These are phyloP conservation scores for Elephas maximus DNA, from an alignment of 2,113 vertebrate species.

Conservation along the genomic window DNA sequence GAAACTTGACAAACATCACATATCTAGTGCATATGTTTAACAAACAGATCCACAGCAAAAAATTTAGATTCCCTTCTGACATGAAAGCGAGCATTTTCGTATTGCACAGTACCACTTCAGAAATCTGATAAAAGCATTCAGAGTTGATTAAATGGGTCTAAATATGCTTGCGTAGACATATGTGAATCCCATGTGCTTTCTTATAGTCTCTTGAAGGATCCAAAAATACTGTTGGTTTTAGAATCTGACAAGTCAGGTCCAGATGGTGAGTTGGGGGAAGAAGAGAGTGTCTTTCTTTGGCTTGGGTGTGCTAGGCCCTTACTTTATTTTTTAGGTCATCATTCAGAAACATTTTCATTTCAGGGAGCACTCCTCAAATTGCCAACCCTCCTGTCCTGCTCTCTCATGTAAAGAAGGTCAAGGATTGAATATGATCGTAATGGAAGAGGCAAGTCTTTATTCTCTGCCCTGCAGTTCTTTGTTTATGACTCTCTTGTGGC, in stretches of 20 bases:
- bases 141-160: not conserved
- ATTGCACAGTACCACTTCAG: not conserved
- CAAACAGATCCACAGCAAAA: not conserved
- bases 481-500: slow-evolving; percentile 2
- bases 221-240: slow-evolving; percentile 40
- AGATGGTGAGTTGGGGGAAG: not conserved
- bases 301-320: not conserved
- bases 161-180: not conserved
- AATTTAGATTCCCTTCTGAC: slow-evolving; percentile 15
- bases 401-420: slow-evolving; percentile 31
- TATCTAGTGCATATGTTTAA: not conserved
- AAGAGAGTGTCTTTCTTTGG: not conserved
- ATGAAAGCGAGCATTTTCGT: slow-evolving; percentile 38
- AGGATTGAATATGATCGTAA: slow-evolving; percentile 34
- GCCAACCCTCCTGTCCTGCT: not conserved
- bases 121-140: slow-evolving; percentile 48
- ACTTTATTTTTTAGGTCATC: not conserved
- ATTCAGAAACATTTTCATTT: slow-evolving; percentile 22
- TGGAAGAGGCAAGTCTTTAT: slow-evolving; percentile 51
- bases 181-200: slow-evolving; percentile 21
- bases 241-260: not conserved
- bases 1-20: not conserved
- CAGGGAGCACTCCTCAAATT: not conserved
- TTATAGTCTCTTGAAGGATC: slow-evolving; percentile 11
- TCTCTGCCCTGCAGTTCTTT: slow-evolving; percentile 56